Conservation (phyloP, 2,888 invertebrate genomes). For the Gortyna flavago region DNA sequence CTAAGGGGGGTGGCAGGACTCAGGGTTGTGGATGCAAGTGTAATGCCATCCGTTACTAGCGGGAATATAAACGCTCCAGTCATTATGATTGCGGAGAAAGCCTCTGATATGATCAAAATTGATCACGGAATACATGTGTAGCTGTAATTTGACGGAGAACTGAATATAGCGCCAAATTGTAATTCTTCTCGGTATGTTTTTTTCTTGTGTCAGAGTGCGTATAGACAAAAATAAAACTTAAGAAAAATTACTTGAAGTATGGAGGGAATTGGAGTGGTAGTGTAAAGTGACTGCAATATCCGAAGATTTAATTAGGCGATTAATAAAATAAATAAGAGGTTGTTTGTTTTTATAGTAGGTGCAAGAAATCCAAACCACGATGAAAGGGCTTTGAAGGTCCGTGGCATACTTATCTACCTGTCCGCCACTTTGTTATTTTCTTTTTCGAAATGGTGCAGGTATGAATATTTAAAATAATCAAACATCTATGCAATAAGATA, state of each 20-base stretch:
- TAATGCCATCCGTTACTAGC: conserved; percentile 94
- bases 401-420: too few species aligned
- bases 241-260: background rate
- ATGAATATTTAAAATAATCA: too few species aligned
- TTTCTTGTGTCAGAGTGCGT: background rate
- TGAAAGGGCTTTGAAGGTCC: too few species aligned
- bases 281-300: background rate
- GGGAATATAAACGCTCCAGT: conserved; percentile 96
- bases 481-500: too few species aligned
- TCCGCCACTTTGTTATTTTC: too few species aligned
- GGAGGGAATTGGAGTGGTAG: too few species aligned
- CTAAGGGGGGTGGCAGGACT: conserved; percentile 89
- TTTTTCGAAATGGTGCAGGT: too few species aligned
- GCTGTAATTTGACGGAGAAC: background rate
- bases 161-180: background rate
- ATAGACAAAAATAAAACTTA: too few species aligned
- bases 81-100: conserved; percentile 96
- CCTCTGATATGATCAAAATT: conserved; percentile 94
- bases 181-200: background rate
- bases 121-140: conserved; percentile 87
- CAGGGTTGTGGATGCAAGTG: conserved; percentile 94
- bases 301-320: background rate
- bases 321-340: background rate
- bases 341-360: background rate
- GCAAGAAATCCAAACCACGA: too few species aligned